Evolutionary conservation across 2,797 vertebrate genomes (phyloP), one percentile per base, ranked within the genome.

Genomic region (Gila robusta): DNA sequence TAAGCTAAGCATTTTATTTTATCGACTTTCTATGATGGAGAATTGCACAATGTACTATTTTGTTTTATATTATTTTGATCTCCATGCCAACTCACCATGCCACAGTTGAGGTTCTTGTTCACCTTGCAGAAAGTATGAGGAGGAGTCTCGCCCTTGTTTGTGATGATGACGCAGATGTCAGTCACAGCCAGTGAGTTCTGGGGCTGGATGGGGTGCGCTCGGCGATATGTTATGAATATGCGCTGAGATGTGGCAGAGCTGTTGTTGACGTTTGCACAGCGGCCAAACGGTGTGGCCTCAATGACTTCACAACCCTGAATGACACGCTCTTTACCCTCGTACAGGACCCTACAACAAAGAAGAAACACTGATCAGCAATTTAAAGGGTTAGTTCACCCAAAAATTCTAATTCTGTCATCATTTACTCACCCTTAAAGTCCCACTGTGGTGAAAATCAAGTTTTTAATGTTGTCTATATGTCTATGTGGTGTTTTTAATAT

Each of bases 181-280:
- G 98, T 99, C 86, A 99, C 98, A 0, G 97, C 97, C 92, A 99
- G 93, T 0, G 98, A 98, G 86, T 99, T 99, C 86, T 99, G 98
- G 26, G 97, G 96, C 81, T 97, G 96, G 88, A 97, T 90, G 0
- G 91, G 92, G 5, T 95, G 92, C 37, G 97, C 97, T 2, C 98
- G 95, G 32, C 98, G 96, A 32, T 96, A 95, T 0, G 97, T 99
- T 94, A 99, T 96, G 92, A 99, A 99, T 94, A 99, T 99, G 89
- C 98, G 96, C 66, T 98, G 98, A 0, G 98, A 98, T 39, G 93
- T 96, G 64, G 97, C 93, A 0, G 98, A 99, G 94, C 98, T 99
- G 93, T 99, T 99, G 95, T 99, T 99, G 87, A 99, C 97, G n/a
- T 99, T 99, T 72, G 98, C 98, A 11, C 98, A 99, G 69, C 98